Evolutionary conservation across 2,888 invertebrate species (phyloP).

Genomic region (Choristoneura rosaceana): DNA sequence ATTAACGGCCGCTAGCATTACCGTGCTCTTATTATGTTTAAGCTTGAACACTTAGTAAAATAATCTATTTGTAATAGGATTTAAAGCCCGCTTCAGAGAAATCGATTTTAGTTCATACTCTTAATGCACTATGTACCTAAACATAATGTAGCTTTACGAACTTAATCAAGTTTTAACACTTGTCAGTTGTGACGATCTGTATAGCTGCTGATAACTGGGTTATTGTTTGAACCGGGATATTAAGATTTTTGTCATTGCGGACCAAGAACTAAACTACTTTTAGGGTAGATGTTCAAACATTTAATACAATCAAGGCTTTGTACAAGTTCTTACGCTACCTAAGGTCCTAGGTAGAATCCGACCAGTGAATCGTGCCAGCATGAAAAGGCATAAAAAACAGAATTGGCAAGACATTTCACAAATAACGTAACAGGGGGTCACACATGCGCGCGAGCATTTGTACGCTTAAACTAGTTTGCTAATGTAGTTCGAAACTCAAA

Average conservation of each 20-base stretch:
- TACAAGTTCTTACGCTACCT: no score
- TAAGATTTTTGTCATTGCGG: not conserved
- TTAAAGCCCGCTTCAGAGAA: constrained; percentile 24
- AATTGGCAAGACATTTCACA: no score
- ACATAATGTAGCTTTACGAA: constrained; percentile 8
- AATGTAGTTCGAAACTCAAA: no score
- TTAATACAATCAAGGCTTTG: no score
- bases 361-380: no score
- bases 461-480: no score
- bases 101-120: constrained; percentile 21
- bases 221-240: not conserved
- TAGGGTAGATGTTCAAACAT: no score
- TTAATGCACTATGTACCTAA: constrained; percentile 25
- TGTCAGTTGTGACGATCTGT: not conserved
- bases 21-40: not conserved
- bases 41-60: constrained; percentile 6
- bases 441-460: no score
- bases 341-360: no score
- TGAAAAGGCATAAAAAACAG: no score
- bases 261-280: not conserved
- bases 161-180: constrained; percentile 9
- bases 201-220: not conserved
- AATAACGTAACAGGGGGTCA: no score
- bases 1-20: not conserved
- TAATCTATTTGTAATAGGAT: constrained; percentile 34